Evolutionary conservation across 2,888 invertebrate genomes (phyloP), one percentile per base, ranked within the genome.

Genomic region (Orchesellides sinensis): DNA sequence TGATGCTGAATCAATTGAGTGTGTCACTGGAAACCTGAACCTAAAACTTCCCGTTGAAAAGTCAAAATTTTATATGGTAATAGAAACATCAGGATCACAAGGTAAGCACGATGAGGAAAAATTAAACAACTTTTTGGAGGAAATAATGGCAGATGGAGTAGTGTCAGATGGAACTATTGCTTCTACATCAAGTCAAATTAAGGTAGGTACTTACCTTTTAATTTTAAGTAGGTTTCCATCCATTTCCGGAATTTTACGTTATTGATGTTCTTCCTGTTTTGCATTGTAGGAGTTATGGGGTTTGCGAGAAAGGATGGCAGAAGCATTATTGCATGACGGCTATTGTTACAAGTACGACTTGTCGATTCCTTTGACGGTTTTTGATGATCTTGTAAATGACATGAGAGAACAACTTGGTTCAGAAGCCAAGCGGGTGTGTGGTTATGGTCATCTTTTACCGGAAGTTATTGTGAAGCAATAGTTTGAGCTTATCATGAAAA

Each of bases 321-420:
- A 94, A 83, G 94, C 95, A 0, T 92, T 96, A 14, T 89, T 95
- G 80, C 90, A 91, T 10, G 96, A 96, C 87, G 98, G 98, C 6
- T 98, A 96, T 90, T 94, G 96, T 68, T 98, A 96, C 91, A 98
- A 98, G 90, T 98, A 98, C 90, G 99, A 99, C 90, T 93, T 99
- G 3, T 98, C 98, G 0, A 90, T 99, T 78, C 98, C 98, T 0
- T 90, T 96, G 47, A 90, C 92, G 8, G 90, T 94, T 75, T 98
- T 97, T 90, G 99, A 99, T 90, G 93, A 94, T 19, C 91, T 98
- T 52, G 95, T 98, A 3, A 93, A 94, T 19, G 92, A 92, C 32
- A 92, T 96, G 90, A 91, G 92, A 29, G 91, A 94, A 83, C 92
- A 93, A 79, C 93, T 93, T 0, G 91, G 92, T 17, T 91, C 92